phyloP scores from a whole-genome alignment of 2,888 invertebrate species.

The Parelbella ahira region DNA sequence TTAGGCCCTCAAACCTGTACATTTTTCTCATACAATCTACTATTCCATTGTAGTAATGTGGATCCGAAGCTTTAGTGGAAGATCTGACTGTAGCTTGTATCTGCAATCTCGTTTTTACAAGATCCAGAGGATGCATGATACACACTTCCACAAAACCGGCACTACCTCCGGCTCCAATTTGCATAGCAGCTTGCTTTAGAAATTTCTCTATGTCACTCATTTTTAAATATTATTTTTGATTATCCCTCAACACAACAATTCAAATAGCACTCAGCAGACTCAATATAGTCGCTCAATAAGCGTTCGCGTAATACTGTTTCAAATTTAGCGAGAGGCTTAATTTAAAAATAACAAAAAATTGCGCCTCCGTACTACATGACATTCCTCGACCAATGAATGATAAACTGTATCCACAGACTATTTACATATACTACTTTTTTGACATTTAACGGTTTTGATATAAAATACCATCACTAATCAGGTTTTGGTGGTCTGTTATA shows the following conservation, averaged over 20 bases:
- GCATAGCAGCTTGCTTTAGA: constrained; percentile 87
- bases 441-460: constrained; percentile 9
- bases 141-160: constrained; percentile 97
- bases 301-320: constrained; percentile 17
- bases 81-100: constrained; percentile 51
- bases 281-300: constrained; percentile 11
- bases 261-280: not conserved
- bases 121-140: constrained; percentile 97
- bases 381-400: constrained; percentile 23
- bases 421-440: not conserved
- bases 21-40: constrained; percentile 94
- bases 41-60: constrained; percentile 87
- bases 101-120: constrained; percentile 91
- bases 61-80: constrained; percentile 56
- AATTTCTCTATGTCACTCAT: constrained; percentile 68
- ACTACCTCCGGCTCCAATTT: constrained; percentile 93
- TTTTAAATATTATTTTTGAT: constrained; percentile 27
- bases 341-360: constrained; percentile 35
- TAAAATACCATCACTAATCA: no score
- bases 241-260: not conserved
- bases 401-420: constrained; percentile 15
- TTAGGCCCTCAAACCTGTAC: constrained; percentile 90
- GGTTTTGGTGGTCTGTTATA: no score
- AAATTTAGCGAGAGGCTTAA: constrained; percentile 24
- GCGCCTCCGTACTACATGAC: constrained; percentile 30